phyloP scores from a whole-genome alignment of 2,888 invertebrate genomes.

The Fragum fragum region DNA sequence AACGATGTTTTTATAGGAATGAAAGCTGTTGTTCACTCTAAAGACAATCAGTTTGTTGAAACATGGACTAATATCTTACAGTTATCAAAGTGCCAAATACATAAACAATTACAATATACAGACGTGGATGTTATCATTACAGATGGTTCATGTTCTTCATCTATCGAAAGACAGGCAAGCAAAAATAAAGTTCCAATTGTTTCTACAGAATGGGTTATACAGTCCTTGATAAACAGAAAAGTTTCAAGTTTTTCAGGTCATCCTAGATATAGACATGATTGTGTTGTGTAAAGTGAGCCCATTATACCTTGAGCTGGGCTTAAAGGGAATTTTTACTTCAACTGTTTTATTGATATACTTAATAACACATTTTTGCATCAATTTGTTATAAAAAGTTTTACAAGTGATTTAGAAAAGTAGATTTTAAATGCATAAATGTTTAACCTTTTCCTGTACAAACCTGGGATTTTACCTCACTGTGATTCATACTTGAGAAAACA shows the following conservation, averaged over 20 bases:
- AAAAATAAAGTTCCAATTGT: constrained; percentile 90
- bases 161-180: constrained; percentile 88
- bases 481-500: too few relatives aligned
- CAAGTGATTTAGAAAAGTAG: too few relatives aligned
- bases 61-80: constrained; percentile 80
- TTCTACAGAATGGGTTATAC: constrained; percentile 91
- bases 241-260: constrained; percentile 83
- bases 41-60: constrained; percentile 73
- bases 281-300: too few relatives aligned
- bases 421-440: too few relatives aligned
- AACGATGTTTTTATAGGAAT: constrained; percentile 62
- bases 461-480: too few relatives aligned
- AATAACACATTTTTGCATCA: too few relatives aligned
- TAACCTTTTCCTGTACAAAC: too few relatives aligned
- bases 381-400: too few relatives aligned
- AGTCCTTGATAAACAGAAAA: constrained; percentile 90
- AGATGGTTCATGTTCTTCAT: constrained; percentile 90
- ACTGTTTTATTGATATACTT: too few relatives aligned
- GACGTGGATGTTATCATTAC: constrained; percentile 88
- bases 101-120: constrained; percentile 64
- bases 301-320: too few relatives aligned
- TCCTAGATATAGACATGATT: constrained; percentile 74
- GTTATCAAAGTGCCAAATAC: constrained; percentile 76
- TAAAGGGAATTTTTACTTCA: too few relatives aligned
- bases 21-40: constrained; percentile 73